A percentile compares a stretch with the other conserved stretches of the same genome.
Conservation (phyloP, 2,113 vertebrate species). For the Cyanoderma ruficeps region DNA sequence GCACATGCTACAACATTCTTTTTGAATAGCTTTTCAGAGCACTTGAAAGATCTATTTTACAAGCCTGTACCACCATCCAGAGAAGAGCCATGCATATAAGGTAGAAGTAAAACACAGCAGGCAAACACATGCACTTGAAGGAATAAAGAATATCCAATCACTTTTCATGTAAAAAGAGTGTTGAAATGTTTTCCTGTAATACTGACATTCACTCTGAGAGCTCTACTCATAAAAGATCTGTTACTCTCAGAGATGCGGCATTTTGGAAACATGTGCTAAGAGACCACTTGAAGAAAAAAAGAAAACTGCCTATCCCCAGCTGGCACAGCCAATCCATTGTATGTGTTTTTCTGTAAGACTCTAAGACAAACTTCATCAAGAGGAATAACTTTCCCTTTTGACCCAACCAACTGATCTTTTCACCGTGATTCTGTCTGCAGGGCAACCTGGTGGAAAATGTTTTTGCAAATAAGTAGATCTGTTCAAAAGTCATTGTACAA, state of each 20-base stretch:
- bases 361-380: not conserved
- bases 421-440: not conserved
- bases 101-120: not conserved
- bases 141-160: not conserved
- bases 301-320: not conserved
- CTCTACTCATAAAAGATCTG: not conserved
- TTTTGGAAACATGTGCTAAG: not conserved
- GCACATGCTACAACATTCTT: not conserved
- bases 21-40: not conserved
- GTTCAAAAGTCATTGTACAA: not conserved
- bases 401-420: not conserved
- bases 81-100: not conserved
- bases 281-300: not conserved
- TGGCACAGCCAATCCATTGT: not conserved
- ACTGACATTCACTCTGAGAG: not conserved
- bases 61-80: not conserved
- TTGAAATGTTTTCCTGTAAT: not conserved
- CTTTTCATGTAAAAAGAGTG: not conserved
- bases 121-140: not conserved
- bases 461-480: not conserved
- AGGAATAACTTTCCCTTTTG: not conserved
- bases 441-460: not conserved
- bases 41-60: not conserved
- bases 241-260: not conserved
- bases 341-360: not conserved